Evolutionary conservation across 2,888 invertebrate genomes (phyloP).

Genomic region (Callosobruchus maculatus): DNA sequence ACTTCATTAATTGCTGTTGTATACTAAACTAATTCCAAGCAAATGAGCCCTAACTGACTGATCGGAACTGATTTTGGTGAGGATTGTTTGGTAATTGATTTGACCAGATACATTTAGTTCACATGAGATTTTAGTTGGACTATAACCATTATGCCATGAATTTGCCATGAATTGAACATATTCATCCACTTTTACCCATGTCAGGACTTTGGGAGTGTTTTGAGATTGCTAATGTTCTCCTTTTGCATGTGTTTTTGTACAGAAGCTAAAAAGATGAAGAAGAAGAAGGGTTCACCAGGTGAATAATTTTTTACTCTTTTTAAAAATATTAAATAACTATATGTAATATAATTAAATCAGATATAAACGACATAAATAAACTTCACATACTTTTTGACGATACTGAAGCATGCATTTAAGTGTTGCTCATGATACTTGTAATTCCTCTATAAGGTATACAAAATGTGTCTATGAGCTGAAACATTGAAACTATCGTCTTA

Average conservation of each 20-base stretch:
- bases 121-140: conserved; percentile 12
- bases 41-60: no score
- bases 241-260: conserved; percentile 57
- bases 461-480: background rate
- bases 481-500: background rate
- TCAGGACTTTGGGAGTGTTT: conserved; percentile 51
- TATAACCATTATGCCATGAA: conserved; percentile 18
- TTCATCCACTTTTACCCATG: conserved; percentile 45
- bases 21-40: no score
- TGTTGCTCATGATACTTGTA: background rate
- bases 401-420: background rate
- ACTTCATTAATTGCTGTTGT: no score
- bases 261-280: conserved; percentile 95
- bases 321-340: background rate
- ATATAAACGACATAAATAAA: background rate
- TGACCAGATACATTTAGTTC: background rate
- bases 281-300: conserved; percentile 90
- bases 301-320: conserved; percentile 54
- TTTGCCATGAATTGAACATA: conserved; percentile 27
- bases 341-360: background rate
- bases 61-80: background rate
- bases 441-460: background rate
- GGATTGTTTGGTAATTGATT: background rate
- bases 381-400: background rate
- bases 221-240: conserved; percentile 53